Conservation (phyloP, 2,888 invertebrate species). For the Diloba caeruleocephala region DNA sequence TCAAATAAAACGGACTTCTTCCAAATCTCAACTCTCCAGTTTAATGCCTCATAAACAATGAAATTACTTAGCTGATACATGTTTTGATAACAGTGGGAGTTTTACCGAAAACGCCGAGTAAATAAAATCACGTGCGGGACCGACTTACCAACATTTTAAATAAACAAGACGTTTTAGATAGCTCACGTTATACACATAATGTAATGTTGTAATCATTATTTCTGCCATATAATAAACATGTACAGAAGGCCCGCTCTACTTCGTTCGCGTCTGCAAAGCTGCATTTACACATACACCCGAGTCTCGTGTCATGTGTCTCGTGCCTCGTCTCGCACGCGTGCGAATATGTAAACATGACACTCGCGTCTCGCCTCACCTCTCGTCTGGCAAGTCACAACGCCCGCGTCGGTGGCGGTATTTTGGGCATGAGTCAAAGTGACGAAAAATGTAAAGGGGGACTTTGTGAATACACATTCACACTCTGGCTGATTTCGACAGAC, state of each 20-base stretch:
- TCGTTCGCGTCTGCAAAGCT: too few relatives aligned
- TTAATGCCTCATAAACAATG: constrained; percentile 33
- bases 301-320: too few relatives aligned
- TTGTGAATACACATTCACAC: too few relatives aligned
- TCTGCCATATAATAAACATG: neutral
- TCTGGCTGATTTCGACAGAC: too few relatives aligned
- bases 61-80: constrained; percentile 17
- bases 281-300: too few relatives aligned
- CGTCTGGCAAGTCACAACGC: too few relatives aligned
- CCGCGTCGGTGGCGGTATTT: too few relatives aligned
- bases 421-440: too few relatives aligned
- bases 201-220: neutral
- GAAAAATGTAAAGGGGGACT: too few relatives aligned
- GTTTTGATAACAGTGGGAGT: constrained; percentile 32
- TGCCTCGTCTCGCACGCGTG: too few relatives aligned
- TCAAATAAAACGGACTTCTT: constrained; percentile 28
- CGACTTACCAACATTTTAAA: constrained; percentile 25
- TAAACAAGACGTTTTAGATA: constrained; percentile 27
- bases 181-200: constrained; percentile 9
- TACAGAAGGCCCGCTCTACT: neutral
- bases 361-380: too few relatives aligned
- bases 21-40: constrained; percentile 17
- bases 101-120: constrained; percentile 22
- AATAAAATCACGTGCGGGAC: constrained; percentile 31
- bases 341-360: too few relatives aligned